Conservation (phyloP, 2,797 vertebrate species). For the Acipenser transmontanus region DNA sequence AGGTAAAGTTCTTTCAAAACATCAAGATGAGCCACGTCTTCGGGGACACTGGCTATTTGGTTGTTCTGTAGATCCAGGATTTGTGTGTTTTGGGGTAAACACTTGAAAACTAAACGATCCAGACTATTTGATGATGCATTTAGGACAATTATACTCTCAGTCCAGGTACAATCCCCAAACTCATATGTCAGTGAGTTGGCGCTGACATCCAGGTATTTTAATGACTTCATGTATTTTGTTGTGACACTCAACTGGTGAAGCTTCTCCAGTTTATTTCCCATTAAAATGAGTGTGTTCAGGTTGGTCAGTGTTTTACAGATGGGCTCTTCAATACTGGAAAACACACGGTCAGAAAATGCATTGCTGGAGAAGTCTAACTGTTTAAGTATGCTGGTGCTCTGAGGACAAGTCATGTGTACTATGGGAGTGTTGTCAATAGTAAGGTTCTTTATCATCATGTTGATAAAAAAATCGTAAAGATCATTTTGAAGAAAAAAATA, state of each 20-base stretch:
- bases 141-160: slow-evolving; percentile 52
- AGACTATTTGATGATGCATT: slow-evolving; percentile 69
- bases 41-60: slow-evolving; percentile 56
- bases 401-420: slow-evolving; percentile 77
- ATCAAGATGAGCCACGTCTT: slow-evolving; percentile 35
- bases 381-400: slow-evolving; percentile 46
- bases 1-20: slow-evolving; percentile 66
- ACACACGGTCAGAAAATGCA: slow-evolving; percentile 67
- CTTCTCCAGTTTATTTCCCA: slow-evolving; percentile 63
- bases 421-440: slow-evolving; percentile 57
- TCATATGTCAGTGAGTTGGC: slow-evolving; percentile 60
- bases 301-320: slow-evolving; percentile 57
- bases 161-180: slow-evolving; percentile 55
- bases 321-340: slow-evolving; percentile 38
- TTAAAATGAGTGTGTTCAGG: slow-evolving; percentile 57
- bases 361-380: slow-evolving; percentile 70
- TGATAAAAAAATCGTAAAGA: slow-evolving; percentile 65
- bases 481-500: slow-evolving; percentile 54
- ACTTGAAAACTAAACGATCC: slow-evolving; percentile 60
- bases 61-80: slow-evolving; percentile 68
- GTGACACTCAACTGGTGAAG: slow-evolving; percentile 58
- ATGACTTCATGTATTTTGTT: slow-evolving; percentile 58
- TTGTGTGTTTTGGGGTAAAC: slow-evolving; percentile 55
- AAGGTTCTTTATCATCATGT: slow-evolving; percentile 60
- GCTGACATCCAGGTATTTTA: slow-evolving; percentile 69